Percentiles rank a stretch among this genome's conserved stretches.
These are phyloP conservation scores for Sycophila sp. DNA, from an alignment of 1,140 invertebrate genomes.

Conservation along the genomic window DNA sequence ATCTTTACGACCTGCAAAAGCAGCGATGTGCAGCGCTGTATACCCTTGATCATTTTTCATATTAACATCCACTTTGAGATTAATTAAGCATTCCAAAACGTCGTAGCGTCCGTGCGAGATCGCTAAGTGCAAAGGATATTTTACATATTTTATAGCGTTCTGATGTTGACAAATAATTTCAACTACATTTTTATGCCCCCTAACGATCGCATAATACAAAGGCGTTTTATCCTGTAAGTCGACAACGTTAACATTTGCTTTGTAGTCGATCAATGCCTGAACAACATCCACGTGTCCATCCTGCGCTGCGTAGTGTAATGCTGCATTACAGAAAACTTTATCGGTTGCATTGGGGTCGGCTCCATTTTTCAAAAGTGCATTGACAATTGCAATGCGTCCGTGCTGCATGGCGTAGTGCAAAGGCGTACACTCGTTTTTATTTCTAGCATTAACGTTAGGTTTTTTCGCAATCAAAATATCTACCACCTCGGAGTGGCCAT, in stretches of 20 bases:
- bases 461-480: constrained; percentile 74
- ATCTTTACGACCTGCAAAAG: neutral
- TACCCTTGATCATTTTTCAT: too few relatives aligned
- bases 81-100: too few relatives aligned
- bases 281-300: constrained; percentile 26
- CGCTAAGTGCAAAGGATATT: too few relatives aligned
- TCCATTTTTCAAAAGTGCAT: constrained; percentile 32
- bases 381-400: constrained; percentile 20
- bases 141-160: too few relatives aligned
- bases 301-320: constrained; percentile 41
- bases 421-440: constrained; percentile 10
- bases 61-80: too few relatives aligned
- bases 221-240: constrained; percentile 2
- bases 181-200: constrained; percentile 28
- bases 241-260: constrained; percentile 67
- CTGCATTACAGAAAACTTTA: constrained; percentile 73
- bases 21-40: too few relatives aligned
- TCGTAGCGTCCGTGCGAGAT: too few relatives aligned
- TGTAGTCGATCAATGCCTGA: constrained; percentile 26
- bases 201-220: constrained; percentile 26
- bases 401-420: constrained; percentile 33
- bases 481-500: constrained; percentile 77
- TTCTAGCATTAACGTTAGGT: constrained; percentile 68
- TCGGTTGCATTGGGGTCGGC: constrained; percentile 62
- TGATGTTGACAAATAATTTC: too few relatives aligned